Base-by-base conservation (phyloP, 2,797 vertebrate species). In the Alfaro cultratus region DNA sequence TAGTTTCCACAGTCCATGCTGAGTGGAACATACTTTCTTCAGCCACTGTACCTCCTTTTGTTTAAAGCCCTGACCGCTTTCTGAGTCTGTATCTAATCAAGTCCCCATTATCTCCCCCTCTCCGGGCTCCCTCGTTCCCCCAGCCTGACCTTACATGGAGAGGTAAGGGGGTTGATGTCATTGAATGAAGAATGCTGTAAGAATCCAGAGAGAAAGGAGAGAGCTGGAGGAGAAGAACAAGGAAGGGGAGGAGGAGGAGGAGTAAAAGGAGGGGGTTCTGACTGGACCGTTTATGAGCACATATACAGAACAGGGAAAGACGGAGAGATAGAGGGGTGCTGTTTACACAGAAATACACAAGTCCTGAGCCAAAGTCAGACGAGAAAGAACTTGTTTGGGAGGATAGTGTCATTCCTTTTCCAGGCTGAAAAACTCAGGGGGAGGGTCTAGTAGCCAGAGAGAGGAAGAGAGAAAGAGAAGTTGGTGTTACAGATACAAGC, bases 91-190 rank as follows among this genome's bases (percentile, higher is more conserved):
- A 92, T 93, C 92, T 94, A 95, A 96, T 96, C 94, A 95, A 91
- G 91, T 88, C 93, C 91, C 92, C 90, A 95, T 94, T 94, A 95
- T 95, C 93, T 94, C 91, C 92, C 91, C 93, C 90, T 92, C 93
- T 88, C 89, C 83, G 80, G 29, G 83, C 89, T 93, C 87, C 85
- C 91, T 94, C 87, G 86, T 86, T 95, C 93, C 91, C 94, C 92
- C 88, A 34, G 91, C 93, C 95, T 96, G 95, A 95, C 96, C 96
- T 96, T 96, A 96, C 95, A 96, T 96, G 96, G 96, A 95, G 95
- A 96, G 93, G 95, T 94, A 95, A 93, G 92, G 87, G 94, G 89
- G 95, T 95, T 96, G 96, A 96, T 96, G 96, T 96, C 95, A 96
- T 95, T 92, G 91, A 93, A 93, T 95, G 95, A 96, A 96, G 95